phyloP scores from a whole-genome alignment of 2,888 invertebrate species.

The Lepidocyrtoides sp. region DNA sequence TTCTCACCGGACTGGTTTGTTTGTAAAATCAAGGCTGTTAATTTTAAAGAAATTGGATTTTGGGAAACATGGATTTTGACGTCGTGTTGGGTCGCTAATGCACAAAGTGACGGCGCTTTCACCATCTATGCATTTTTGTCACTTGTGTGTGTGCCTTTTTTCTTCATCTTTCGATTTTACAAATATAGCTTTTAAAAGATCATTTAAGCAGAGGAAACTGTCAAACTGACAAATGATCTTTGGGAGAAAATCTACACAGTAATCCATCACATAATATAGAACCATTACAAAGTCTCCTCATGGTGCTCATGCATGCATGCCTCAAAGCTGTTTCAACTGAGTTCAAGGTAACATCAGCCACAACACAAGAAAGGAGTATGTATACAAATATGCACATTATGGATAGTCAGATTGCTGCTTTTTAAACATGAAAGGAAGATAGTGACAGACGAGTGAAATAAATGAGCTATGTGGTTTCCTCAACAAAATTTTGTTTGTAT shows the following conservation, averaged over 20 bases:
- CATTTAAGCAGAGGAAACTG: conserved; percentile 43
- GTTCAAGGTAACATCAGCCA: not conserved
- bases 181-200: not conserved
- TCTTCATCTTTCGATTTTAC: conserved; percentile 21
- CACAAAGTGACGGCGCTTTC: no score
- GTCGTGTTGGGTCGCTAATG: no score
- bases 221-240: conserved; percentile 75
- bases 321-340: conserved; percentile 33
- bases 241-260: not conserved
- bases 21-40: not conserved
- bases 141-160: no score
- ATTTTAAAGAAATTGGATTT: not conserved
- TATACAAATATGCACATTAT: conserved; percentile 49
- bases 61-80: no score
- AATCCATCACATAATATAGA: conserved; percentile 44
- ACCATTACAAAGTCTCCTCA: not conserved
- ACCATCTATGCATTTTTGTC: no score
- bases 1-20: not conserved
- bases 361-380: conserved; percentile 8
- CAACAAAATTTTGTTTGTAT: conserved; percentile 41
- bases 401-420: conserved; percentile 40
- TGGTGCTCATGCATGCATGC: conserved; percentile 2
- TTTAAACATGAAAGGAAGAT: conserved; percentile 39
- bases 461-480: conserved; percentile 59
- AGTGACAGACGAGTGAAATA: conserved; percentile 63